phyloP scores from a whole-genome alignment of 2,888 invertebrate species.

The Scaptodrosophila latifasciaeformis region DNA sequence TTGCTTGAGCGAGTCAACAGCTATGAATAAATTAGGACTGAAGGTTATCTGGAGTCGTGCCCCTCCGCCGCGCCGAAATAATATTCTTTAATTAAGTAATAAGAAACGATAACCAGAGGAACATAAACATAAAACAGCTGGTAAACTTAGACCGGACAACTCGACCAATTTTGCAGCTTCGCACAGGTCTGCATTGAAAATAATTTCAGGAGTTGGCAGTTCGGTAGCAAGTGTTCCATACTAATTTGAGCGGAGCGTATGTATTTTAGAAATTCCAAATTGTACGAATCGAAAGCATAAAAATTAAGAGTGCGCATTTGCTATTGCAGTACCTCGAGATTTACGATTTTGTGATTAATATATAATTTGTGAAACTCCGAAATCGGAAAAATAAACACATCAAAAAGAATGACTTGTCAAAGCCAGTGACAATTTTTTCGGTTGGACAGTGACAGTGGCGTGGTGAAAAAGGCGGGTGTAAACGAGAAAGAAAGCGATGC shows the following conservation, averaged over 20 bases:
- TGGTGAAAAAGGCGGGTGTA: slow-evolving; percentile 53
- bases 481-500: slow-evolving; percentile 36
- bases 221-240: slow-evolving; percentile 1
- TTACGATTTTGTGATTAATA: not conserved
- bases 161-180: too few species aligned
- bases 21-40: slow-evolving; percentile 15
- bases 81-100: slow-evolving; percentile 59
- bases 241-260: not conserved
- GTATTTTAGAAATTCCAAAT: not conserved
- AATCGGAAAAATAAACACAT: slow-evolving; percentile 16
- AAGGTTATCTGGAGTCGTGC: slow-evolving; percentile 53
- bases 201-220: too few species aligned
- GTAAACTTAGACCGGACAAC: slow-evolving; percentile 23
- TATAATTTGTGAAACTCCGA: slow-evolving; percentile 3
- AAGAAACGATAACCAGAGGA: slow-evolving; percentile 1
- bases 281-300: not conserved
- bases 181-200: too few species aligned
- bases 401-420: slow-evolving; percentile 51
- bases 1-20: slow-evolving; percentile 41
- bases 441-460: slow-evolving; percentile 41
- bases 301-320: slow-evolving; percentile 33
- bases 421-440: slow-evolving; percentile 40
- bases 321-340: slow-evolving; percentile 13
- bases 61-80: slow-evolving; percentile 27
- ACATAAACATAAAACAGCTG: slow-evolving; percentile 8